A percentile compares a stretch with the other conserved stretches of the same genome.
Evolutionary conservation across 1,140 invertebrate genomes (phyloP).

Genomic region (Heliothis virescens): DNA sequence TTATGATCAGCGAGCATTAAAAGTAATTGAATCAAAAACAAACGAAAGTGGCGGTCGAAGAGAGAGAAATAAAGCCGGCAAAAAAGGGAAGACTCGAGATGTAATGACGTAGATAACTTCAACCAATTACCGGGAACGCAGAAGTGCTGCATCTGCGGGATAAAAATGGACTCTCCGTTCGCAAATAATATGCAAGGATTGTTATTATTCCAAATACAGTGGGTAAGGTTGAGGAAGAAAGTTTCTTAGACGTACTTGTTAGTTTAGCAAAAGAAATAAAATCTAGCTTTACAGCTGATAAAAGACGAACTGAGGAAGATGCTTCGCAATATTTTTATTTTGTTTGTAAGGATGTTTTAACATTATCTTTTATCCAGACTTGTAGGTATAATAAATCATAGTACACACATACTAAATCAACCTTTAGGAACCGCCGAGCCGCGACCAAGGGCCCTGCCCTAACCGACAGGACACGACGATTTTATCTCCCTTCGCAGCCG

Average conservation of each 20-base stretch:
- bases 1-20: slow-evolving; percentile 71
- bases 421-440: slow-evolving; percentile 30
- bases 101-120: slow-evolving; percentile 84
- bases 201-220: slow-evolving; percentile 68
- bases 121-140: slow-evolving; percentile 81
- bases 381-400: slow-evolving; percentile 15
- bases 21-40: slow-evolving; percentile 84
- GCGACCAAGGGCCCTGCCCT: slow-evolving; percentile 43
- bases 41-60: slow-evolving; percentile 72
- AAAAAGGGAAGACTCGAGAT: slow-evolving; percentile 81
- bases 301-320: not conserved
- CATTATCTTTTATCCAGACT: not conserved
- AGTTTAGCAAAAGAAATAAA: slow-evolving; percentile 11
- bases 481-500: slow-evolving; percentile 68
- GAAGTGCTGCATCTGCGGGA: slow-evolving; percentile 81
- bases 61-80: slow-evolving; percentile 76
- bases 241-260: slow-evolving; percentile 52
- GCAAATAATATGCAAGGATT: slow-evolving; percentile 78
- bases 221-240: slow-evolving; percentile 58
- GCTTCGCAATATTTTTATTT: slow-evolving; percentile 9
- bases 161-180: slow-evolving; percentile 76
- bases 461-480: slow-evolving; percentile 61
- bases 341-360: not conserved
- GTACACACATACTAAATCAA: slow-evolving; percentile 32
- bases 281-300: not conserved